A percentile compares a stretch with the other conserved stretches of the same genome.
phyloP scores from a whole-genome alignment of 1,140 invertebrate genomes.

The Procambarus virginalis region DNA sequence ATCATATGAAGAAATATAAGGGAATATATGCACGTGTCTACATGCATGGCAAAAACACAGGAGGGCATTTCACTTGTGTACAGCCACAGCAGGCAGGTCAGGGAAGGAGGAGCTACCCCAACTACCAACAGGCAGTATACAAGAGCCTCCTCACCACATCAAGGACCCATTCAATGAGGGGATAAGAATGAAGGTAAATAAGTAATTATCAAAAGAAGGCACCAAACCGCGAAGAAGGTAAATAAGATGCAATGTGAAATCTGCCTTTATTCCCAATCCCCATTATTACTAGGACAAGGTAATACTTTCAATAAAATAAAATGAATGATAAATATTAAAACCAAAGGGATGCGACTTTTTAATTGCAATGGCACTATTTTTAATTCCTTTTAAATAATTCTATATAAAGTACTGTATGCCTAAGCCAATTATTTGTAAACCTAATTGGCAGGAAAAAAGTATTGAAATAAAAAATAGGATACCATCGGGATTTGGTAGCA shows the following conservation, averaged over 20 bases:
- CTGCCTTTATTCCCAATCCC: slow-evolving; percentile 8
- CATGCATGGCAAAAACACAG: no score
- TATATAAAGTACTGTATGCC: background rate
- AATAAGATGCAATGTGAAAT: background rate
- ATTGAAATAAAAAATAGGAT: background rate
- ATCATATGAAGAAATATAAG: no score
- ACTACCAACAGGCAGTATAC: no score
- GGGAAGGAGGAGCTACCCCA: no score
- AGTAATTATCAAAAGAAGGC: no score
- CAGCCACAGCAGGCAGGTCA: no score
- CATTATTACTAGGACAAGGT: background rate
- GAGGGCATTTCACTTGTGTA: no score
- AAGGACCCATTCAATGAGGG: no score
- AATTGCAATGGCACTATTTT: background rate
- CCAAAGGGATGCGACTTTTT: background rate
- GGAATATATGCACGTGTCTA: no score
- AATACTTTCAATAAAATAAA: background rate
- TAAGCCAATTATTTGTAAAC: background rate
- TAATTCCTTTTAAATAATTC: background rate
- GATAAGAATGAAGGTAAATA: no score
- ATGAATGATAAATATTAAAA: background rate
- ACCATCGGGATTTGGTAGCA: background rate
- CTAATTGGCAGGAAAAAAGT: background rate
- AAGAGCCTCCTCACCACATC: no score
- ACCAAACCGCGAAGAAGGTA: background rate